Conservation (phyloP, 2,888 invertebrate genomes). For the Anorthoa munda region DNA sequence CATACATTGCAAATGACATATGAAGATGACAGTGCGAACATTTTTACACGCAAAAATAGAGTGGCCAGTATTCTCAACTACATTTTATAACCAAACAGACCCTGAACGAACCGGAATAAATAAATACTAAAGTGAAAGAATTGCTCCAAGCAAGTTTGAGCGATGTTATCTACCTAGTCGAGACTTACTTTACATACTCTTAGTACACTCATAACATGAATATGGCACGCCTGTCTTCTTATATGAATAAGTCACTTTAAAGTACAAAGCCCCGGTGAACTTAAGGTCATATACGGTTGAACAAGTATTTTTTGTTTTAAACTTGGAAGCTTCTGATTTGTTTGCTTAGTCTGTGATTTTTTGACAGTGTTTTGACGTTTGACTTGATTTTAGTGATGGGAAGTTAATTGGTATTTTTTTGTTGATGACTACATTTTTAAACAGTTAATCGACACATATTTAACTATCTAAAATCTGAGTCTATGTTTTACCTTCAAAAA, state of each 20-base stretch:
- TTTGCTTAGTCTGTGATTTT: constrained; percentile 22
- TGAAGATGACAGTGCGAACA: no score
- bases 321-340: constrained; percentile 20
- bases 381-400: constrained; percentile 8
- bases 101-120: constrained; percentile 38
- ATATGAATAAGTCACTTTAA: constrained; percentile 54
- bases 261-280: constrained; percentile 60
- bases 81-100: constrained; percentile 41
- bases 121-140: constrained; percentile 52
- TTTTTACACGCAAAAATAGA: no score
- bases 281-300: constrained; percentile 47
- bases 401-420: neutral
- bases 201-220: constrained; percentile 33
- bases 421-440: neutral
- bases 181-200: constrained; percentile 55
- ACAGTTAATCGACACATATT: neutral
- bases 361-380: constrained; percentile 35
- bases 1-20: no score
- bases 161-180: constrained; percentile 52
- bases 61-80: constrained; percentile 9
- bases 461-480: neutral
- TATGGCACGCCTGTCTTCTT: constrained; percentile 31
- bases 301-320: constrained; percentile 14
- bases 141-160: constrained; percentile 39
- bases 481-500: neutral